These are phyloP conservation scores for Selene dorsalis DNA, from an alignment of 2,797 vertebrate genomes.

Conservation along the genomic window DNA sequence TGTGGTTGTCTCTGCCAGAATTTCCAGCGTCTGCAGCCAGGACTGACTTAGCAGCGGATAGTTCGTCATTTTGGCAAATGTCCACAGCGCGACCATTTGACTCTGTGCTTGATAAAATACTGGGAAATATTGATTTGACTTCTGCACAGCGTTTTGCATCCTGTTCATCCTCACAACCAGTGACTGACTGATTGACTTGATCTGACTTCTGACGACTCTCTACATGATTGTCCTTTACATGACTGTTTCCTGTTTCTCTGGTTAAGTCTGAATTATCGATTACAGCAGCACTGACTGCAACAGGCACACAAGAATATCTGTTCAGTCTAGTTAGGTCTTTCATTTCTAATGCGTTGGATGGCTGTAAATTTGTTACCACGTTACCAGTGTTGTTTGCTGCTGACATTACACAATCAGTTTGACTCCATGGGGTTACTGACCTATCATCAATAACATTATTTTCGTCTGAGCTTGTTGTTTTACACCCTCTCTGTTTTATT, in stretches of 20 bases:
- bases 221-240: neutral
- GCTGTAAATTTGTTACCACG: slow-evolving; percentile 42
- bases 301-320: slow-evolving; percentile 22
- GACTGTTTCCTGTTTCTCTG: slow-evolving; percentile 20
- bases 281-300: slow-evolving; percentile 23
- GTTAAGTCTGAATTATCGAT: neutral
- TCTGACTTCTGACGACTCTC: slow-evolving; percentile 6
- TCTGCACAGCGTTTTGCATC: slow-evolving; percentile 30
- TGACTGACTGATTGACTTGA: slow-evolving; percentile 5
- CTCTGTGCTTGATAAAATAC: slow-evolving; percentile 26
- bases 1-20: slow-evolving; percentile 43
- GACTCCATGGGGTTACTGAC: slow-evolving; percentile 16
- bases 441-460: slow-evolving; percentile 18
- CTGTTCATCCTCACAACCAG: slow-evolving; percentile 33
- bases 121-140: slow-evolving; percentile 41
- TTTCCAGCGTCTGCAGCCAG: slow-evolving; percentile 61
- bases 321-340: slow-evolving; percentile 38
- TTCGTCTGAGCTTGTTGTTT: slow-evolving; percentile 17
- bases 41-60: slow-evolving; percentile 60
- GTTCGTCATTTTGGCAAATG: slow-evolving; percentile 58
- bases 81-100: slow-evolving; percentile 56
- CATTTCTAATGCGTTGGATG: slow-evolving; percentile 18
- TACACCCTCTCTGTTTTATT: slow-evolving; percentile 24
- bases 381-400: slow-evolving; percentile 30
- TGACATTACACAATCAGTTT: slow-evolving; percentile 15